These are phyloP conservation scores for Sclerodermus sp. DNA, from an alignment of 2,888 invertebrate species.

Conservation along the genomic window DNA sequence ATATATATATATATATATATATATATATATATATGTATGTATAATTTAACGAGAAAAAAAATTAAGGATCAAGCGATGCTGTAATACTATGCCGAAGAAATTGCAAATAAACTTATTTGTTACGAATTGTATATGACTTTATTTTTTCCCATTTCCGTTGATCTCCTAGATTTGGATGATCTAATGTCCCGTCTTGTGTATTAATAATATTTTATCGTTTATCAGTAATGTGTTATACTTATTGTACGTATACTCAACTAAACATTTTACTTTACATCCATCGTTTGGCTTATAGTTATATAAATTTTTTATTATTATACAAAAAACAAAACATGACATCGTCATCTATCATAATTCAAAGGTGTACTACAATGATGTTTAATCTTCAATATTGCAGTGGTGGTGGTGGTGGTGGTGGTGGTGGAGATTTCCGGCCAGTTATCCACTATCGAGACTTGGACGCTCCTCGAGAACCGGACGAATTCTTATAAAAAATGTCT, in stretches of 20 bases:
- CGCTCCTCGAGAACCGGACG: constrained; percentile 88
- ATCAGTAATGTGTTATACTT: too few species aligned
- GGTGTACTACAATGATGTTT: neutral
- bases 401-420: constrained; percentile 59
- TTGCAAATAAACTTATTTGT: constrained; percentile 48
- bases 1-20: neutral
- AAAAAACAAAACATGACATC: too few species aligned
- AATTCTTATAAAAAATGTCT: constrained; percentile 67
- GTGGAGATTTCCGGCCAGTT: constrained; percentile 82
- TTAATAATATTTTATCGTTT: constrained; percentile 13
- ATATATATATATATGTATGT: neutral
- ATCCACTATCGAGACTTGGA: constrained; percentile 93
- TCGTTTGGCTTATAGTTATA: too few species aligned
- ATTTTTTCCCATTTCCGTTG: constrained; percentile 42
- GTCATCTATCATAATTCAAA: too few species aligned
- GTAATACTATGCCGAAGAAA: constrained; percentile 23
- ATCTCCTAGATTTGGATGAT: constrained; percentile 38
- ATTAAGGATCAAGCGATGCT: constrained; percentile 13
- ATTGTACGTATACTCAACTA: too few species aligned
- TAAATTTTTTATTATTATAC: too few species aligned
- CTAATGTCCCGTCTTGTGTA: constrained; percentile 16
- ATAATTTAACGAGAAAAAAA: constrained; percentile 1
- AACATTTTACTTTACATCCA: too few species aligned
- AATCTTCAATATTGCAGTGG: constrained; percentile 64
- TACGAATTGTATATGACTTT: constrained; percentile 37